Percentiles rank a stretch among this genome's conserved stretches.
phyloP scores from a whole-genome alignment of 2,797 vertebrate genomes.

The Chelidonichthys spinosus region DNA sequence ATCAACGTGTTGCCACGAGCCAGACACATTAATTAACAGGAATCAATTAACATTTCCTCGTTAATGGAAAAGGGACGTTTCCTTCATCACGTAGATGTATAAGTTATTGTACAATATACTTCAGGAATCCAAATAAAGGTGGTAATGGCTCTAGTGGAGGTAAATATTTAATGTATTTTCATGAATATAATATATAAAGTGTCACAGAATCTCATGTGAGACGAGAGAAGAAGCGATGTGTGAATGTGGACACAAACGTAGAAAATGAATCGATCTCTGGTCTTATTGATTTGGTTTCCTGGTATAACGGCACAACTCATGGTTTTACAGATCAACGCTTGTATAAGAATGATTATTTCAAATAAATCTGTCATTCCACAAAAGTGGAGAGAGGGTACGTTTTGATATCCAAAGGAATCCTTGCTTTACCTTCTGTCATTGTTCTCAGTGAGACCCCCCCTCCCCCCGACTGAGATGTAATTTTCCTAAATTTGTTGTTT shows the following conservation, averaged over 20 bases:
- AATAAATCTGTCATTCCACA: slow-evolving; percentile 6
- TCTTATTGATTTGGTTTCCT: background rate
- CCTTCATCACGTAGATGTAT: background rate
- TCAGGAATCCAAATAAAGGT: background rate
- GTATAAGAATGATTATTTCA: background rate
- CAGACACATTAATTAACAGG: background rate
- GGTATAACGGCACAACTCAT: background rate
- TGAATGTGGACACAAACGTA: background rate
- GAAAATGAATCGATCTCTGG: background rate
- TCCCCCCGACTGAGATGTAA: slow-evolving; percentile 44
- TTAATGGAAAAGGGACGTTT: too few relatives aligned
- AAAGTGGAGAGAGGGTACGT: slow-evolving; percentile 38
- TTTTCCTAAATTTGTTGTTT: slow-evolving; percentile 63
- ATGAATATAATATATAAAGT: slow-evolving; percentile 6
- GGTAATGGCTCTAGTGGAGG: background rate
- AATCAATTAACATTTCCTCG: background rate
- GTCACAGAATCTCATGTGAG: background rate
- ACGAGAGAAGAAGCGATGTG: background rate
- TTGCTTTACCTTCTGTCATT: slow-evolving; percentile 49
- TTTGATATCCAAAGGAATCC: slow-evolving; percentile 42
- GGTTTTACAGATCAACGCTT: background rate
- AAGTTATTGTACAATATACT: background rate
- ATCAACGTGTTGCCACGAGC: background rate
- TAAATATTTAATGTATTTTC: background rate
- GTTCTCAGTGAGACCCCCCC: slow-evolving; percentile 43